Evolutionary conservation across 2,888 invertebrate species (phyloP), one percentile per base, ranked within the genome.

Genomic region (Agelastica alni): DNA sequence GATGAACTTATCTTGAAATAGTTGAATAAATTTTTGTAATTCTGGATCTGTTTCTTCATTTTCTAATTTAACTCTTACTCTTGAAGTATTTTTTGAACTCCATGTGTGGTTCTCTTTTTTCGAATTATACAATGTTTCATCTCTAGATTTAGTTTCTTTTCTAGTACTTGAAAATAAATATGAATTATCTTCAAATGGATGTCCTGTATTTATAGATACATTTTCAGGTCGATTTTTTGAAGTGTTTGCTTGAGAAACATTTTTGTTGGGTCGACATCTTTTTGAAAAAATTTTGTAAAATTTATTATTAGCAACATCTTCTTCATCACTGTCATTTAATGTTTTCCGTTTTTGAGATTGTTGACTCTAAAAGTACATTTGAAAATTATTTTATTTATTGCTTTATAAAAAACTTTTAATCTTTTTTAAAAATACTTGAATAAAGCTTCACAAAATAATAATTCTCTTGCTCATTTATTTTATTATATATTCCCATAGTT

Each of bases 1-100:
- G 16, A 64, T 48, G 17, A 70, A 59, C 28, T 64, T 62, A 56
- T 70, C 56, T 48, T 56, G 67, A 60, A 71, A 70, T 3, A 59
- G 59, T 47, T 67, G 60, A 13, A 63, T 58, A 59, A 67, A 60
- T 32, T 56, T 41, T n/a, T 49, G 20, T 34, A 66, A 47, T 42
- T 63, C 62, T 7, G 57, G 48, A 45, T 64, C 41, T 22, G 37
- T 37, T 13, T 49, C 12, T 22, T 55, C 62, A 6, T 59, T 51
- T 14, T 58, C 55, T 42, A 62, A 56, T 32, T 41, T 32, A 26
- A 39, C 45, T 52, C 30, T 18, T 13, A 48, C 16, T 30, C 28
- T 14, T 41, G 31, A 26, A 13, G 37, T 31, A 32, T 51, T 57
- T 26, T 63, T 64, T 16, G 62, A 60, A 2, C 58, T 16, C 64